Evolutionary conservation across 2,888 invertebrate species (phyloP), one percentile per base, ranked within the genome.

Genomic region (Harpagoxenus sublaevis): DNA sequence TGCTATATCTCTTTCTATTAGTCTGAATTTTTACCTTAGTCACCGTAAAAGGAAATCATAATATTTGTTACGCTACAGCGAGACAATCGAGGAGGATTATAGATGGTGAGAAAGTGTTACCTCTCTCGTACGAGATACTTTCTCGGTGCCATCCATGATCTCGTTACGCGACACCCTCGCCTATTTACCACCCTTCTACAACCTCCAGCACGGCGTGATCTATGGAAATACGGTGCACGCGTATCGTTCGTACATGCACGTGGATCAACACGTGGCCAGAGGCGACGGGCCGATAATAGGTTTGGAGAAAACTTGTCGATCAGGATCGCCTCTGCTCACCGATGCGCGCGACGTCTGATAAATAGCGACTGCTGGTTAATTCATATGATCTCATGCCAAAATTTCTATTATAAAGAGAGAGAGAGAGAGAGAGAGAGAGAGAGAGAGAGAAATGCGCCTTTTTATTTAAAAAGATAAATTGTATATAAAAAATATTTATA

Each of bases 181-280:
- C 83, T 73, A 86, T 86, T 81, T 87, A 79, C 66, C 83, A 86
- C 84, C 86, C 86, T 71, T 83, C 74, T 51, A 48, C 84, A 42
- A 66, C 31, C 63, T 83, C 82, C 84, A 35, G 57, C 62, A 83
- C 42, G 63, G 51, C 23, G 85, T 84, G 78, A 66, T 71, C 79
- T 83, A 84, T 77, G 84, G 79, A 90, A 91, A 88, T 86, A 87
- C 86, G 60, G 18, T 55, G 51, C 78, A 83, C 68, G 75, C 86
- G 83, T 79, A 89, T 89, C 89, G 88, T 84, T 65, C 73, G 60
- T 35, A 82, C 84, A 86, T 86, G 89, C 92, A 92, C 92, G 92
- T 93, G 92, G 91, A 92, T 89, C 89, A 90, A 92, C 92, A 92
- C 92, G 93, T 93, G 93, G 89, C 91, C 83, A 82, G 74, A 86